phyloP scores from a whole-genome alignment of 1,140 invertebrate genomes.

The Cephus cinctus region DNA sequence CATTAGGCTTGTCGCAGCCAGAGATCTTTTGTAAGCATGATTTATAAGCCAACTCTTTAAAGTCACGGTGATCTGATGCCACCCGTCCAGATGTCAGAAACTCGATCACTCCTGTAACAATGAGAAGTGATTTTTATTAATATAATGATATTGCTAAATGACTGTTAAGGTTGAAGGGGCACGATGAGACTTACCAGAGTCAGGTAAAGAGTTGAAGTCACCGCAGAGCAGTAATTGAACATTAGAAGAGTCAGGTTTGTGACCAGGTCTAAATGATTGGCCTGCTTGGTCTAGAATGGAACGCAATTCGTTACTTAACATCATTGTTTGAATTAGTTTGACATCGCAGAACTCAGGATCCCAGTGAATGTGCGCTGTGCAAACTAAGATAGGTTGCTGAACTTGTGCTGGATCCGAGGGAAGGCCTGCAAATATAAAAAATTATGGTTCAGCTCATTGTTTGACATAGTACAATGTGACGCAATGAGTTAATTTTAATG shows the following conservation, averaged over 20 bases:
- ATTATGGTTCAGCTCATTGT: background rate
- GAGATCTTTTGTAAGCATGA: constrained; percentile 86
- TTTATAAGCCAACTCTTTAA: constrained; percentile 95
- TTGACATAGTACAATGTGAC: too few relatives aligned
- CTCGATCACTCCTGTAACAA: constrained; percentile 86
- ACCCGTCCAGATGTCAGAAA: constrained; percentile 89
- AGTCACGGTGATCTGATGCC: constrained; percentile 88
- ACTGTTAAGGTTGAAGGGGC: too few relatives aligned
- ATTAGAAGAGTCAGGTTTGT: constrained; percentile 71
- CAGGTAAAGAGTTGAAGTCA: constrained; percentile 97
- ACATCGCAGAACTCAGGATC: constrained; percentile 99
- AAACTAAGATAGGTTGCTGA: constrained; percentile 88
- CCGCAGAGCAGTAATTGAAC: constrained; percentile 95
- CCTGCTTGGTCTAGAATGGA: constrained; percentile 80
- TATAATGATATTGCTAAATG: background rate
- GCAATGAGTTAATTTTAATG: too few relatives aligned
- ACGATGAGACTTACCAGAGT: constrained; percentile 89
- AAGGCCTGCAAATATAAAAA: constrained; percentile 56
- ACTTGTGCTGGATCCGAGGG: constrained; percentile 72
- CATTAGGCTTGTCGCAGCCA: constrained; percentile 77
- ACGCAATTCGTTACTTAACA: constrained; percentile 92
- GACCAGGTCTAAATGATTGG: constrained; percentile 63
- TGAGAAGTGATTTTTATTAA: constrained; percentile 3
- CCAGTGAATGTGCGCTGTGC: constrained; percentile 99
- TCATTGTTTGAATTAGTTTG: constrained; percentile 99